Evolutionary conservation across 2,888 invertebrate species (phyloP).

Genomic region (Brachycybe producta): DNA sequence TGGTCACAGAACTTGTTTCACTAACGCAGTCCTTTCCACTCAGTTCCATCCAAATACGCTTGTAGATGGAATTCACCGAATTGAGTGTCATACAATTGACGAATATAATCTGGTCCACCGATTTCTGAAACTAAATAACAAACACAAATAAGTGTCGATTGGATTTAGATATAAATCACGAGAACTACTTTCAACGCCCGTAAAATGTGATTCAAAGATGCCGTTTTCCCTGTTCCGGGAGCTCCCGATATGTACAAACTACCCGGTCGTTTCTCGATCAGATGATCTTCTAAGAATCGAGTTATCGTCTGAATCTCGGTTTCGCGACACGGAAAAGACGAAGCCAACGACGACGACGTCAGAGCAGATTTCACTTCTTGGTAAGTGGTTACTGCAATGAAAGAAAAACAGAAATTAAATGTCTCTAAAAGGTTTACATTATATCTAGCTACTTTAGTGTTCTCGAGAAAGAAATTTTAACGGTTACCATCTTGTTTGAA

Average conservation of each 20-base stretch:
- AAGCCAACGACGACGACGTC: background rate
- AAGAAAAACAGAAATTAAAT: background rate
- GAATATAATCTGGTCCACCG: background rate
- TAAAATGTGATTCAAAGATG: conserved; percentile 62
- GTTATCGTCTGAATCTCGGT: conserved; percentile 55
- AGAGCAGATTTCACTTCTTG: conserved; percentile 9
- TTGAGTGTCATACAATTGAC: conserved; percentile 8
- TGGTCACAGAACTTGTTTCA: too few relatives aligned
- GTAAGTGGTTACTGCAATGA: background rate
- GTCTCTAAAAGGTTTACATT: too few relatives aligned
- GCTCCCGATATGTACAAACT: conserved; percentile 90
- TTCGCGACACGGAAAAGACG: conserved; percentile 47
- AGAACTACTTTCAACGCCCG: conserved; percentile 46
- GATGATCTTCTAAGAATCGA: conserved; percentile 51
- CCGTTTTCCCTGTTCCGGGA: conserved; percentile 95
- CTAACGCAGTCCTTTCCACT: too few relatives aligned
- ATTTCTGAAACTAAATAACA: conserved; percentile 3
- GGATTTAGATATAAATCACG: background rate
- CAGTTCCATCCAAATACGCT: too few relatives aligned
- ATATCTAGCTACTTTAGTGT: too few relatives aligned
- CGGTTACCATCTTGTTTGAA: too few relatives aligned
- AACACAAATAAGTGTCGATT: background rate
- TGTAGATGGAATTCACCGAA: background rate
- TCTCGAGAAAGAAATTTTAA: too few relatives aligned
- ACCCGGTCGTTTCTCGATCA: conserved; percentile 52